Conservation (phyloP, 2,797 vertebrate species). For the Phalloptychus januarius region DNA sequence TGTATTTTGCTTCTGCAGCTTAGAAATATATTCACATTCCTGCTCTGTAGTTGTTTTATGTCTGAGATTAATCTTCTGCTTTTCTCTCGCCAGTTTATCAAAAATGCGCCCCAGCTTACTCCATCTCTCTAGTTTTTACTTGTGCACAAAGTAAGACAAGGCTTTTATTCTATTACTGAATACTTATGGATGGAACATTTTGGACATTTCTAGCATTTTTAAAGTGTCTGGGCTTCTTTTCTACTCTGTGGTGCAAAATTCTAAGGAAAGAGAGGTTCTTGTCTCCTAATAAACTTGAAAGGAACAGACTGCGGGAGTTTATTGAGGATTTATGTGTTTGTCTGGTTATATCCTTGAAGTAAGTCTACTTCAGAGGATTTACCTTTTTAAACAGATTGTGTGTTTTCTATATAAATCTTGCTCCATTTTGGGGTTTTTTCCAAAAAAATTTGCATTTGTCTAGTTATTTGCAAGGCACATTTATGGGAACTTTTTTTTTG, state of each 20-base stretch:
- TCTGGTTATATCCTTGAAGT: background rate
- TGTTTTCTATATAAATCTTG: background rate
- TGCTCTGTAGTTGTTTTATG: conserved; percentile 7
- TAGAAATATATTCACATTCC: conserved; percentile 10
- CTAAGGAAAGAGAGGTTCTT: background rate
- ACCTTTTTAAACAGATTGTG: background rate
- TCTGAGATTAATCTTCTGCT: conserved; percentile 16
- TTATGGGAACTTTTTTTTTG: background rate
- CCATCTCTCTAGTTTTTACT: conserved; percentile 30
- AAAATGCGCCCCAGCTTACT: conserved; percentile 7
- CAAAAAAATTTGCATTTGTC: background rate
- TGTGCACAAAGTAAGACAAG: conserved; percentile 6
- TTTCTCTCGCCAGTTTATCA: conserved; percentile 18
- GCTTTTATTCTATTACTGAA: conserved; percentile 64
- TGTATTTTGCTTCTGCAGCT: background rate
- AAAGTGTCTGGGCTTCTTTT: conserved; percentile 24
- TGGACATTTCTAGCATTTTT: conserved; percentile 26
- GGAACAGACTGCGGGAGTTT: background rate
- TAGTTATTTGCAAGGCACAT: background rate
- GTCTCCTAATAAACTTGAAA: conserved; percentile 18
- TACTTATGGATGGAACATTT: conserved; percentile 42
- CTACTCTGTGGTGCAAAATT: background rate
- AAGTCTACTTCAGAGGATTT: background rate
- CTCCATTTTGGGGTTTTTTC: background rate
- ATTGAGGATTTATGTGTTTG: conserved; percentile 10